Conservation (phyloP, 2,888 invertebrate genomes). For the Nebria salina region DNA sequence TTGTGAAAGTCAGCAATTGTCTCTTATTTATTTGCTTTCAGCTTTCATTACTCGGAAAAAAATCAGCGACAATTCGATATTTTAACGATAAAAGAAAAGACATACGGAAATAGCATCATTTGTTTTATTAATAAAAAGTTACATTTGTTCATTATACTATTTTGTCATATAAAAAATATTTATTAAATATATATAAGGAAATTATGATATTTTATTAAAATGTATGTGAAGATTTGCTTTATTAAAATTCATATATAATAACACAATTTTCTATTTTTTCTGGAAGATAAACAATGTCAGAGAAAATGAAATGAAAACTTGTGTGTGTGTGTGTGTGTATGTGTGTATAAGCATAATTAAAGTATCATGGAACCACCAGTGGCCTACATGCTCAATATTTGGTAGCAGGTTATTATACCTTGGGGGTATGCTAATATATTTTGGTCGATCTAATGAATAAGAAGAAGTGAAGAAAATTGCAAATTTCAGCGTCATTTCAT, state of each 20-base stretch:
- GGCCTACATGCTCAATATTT: neutral
- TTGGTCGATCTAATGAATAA: conserved; percentile 12
- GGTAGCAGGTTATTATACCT: neutral
- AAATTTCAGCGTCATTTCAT: neutral
- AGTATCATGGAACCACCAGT: neutral
- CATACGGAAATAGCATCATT: too few relatives aligned
- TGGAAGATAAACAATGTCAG: conserved; percentile 7
- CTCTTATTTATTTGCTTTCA: conserved; percentile 20
- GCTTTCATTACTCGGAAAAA: neutral
- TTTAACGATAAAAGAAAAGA: neutral
- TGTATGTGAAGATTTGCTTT: neutral
- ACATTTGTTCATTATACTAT: too few relatives aligned
- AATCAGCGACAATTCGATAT: conserved; percentile 24
- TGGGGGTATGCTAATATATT: conserved; percentile 15
- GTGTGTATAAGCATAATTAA: neutral
- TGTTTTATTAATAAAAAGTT: too few relatives aligned
- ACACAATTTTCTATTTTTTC: neutral
- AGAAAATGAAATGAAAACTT: conserved; percentile 14
- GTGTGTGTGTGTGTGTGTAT: neutral
- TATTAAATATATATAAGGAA: neutral
- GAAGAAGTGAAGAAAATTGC: neutral
- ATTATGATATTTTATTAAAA: too few relatives aligned
- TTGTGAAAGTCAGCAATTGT: conserved; percentile 13
- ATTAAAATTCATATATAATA: neutral
- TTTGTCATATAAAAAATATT: too few relatives aligned